phyloP scores from a whole-genome alignment of 2,888 invertebrate species.

The Cecidostiba fungosa region DNA sequence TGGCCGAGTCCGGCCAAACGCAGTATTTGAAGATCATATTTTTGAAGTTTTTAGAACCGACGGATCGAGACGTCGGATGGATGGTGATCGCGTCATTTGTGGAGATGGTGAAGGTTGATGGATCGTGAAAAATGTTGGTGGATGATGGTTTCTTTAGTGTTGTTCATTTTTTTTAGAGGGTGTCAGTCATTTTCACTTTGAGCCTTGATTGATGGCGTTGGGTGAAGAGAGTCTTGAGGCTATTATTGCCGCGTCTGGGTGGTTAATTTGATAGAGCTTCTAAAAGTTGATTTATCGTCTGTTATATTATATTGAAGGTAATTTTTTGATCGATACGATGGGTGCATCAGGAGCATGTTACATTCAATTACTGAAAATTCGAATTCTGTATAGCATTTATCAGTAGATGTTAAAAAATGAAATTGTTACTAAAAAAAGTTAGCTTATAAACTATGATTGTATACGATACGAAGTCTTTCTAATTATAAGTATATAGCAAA shows the following conservation, averaged over 20 bases:
- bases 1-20: constrained; percentile 73
- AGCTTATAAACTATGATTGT: too few relatives aligned
- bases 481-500: background rate
- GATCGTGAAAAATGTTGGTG: background rate
- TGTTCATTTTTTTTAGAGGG: background rate
- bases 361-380: background rate
- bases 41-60: background rate
- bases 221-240: background rate
- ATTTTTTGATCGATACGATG: background rate
- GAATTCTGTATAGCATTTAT: background rate
- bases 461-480: too few relatives aligned
- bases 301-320: too few relatives aligned
- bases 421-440: too few relatives aligned
- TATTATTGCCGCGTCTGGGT: background rate
- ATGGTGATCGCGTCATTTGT: background rate
- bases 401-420: too few relatives aligned
- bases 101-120: background rate
- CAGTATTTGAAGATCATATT: constrained; percentile 76
- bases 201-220: background rate
- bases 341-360: background rate
- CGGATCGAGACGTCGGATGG: background rate
- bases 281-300: background rate
- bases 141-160: background rate
- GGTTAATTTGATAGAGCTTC: background rate
- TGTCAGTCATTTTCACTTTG: background rate